phyloP scores from a whole-genome alignment of 2,113 vertebrate species.

The Chrysemys picta region DNA sequence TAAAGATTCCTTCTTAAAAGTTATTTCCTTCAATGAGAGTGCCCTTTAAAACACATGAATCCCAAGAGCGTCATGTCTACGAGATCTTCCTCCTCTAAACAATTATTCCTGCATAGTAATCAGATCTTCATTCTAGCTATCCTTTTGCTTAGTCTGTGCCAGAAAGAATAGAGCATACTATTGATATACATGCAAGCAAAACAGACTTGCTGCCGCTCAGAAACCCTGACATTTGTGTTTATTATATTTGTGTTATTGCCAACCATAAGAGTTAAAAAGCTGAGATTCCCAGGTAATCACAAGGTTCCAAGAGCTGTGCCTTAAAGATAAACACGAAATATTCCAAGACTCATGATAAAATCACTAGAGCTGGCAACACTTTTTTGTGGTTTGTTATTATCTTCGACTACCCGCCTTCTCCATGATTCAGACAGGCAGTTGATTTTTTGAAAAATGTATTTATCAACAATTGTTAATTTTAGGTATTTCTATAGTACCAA shows the following conservation, averaged over 20 bases:
- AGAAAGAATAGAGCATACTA: not conserved
- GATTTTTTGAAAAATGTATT: not conserved
- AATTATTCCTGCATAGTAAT: accelerated
- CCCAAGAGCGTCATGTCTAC: not conserved
- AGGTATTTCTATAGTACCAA: not conserved
- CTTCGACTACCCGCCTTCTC: not conserved
- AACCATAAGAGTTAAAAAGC: not conserved
- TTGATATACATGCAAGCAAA: not conserved
- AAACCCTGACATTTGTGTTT: not conserved
- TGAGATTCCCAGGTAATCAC: not conserved
- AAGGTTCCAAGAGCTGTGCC: not conserved
- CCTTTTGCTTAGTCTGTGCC: not conserved
- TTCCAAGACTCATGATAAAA: not conserved
- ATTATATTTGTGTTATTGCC: not conserved
- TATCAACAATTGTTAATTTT: not conserved
- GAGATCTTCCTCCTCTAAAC: not conserved
- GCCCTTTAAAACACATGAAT: not conserved
- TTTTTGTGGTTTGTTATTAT: not conserved
- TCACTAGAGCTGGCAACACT: not conserved
- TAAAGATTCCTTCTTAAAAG: not conserved
- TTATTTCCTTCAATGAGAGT: not conserved
- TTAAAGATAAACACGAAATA: not conserved
- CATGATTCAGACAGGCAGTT: not conserved
- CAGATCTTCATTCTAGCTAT: not conserved
- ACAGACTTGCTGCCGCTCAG: accelerated